These are phyloP conservation scores for Amphipoea oculea DNA, from an alignment of 2,888 invertebrate genomes.

Conservation along the genomic window DNA sequence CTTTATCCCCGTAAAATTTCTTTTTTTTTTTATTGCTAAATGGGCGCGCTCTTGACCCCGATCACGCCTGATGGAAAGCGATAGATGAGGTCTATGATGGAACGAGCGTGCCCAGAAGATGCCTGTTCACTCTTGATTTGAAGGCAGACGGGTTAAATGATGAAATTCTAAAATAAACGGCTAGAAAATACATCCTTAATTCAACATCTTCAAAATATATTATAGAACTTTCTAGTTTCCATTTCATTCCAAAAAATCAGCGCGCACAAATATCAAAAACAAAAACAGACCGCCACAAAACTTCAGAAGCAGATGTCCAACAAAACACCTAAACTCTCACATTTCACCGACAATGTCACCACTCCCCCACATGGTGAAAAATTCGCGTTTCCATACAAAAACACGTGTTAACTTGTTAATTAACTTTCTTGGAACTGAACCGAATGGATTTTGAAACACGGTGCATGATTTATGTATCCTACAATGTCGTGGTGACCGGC, in stretches of 20 bases:
- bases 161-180: neutral
- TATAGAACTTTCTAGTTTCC: neutral
- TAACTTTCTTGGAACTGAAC: constrained; percentile 83
- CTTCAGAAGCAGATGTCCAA: constrained; percentile 54
- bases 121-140: no score
- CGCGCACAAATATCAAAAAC: neutral
- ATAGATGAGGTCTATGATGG: no score
- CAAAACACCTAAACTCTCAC: constrained; percentile 49
- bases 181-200: neutral
- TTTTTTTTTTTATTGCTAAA: no score
- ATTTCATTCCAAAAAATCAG: neutral
- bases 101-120: no score
- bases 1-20: neutral
- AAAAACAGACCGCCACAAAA: neutral
- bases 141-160: no score
- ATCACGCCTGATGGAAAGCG: no score
- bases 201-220: neutral
- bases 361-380: constrained; percentile 62
- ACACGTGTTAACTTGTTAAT: constrained; percentile 87
- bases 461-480: constrained; percentile 83
- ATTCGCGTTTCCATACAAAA: constrained; percentile 76
- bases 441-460: constrained; percentile 53
- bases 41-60: no score
- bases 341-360: constrained; percentile 59
- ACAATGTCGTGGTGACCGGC: constrained; percentile 69